Base-by-base conservation (phyloP, 2,888 invertebrate genomes). In the Kryphioiulus occultus region DNA sequence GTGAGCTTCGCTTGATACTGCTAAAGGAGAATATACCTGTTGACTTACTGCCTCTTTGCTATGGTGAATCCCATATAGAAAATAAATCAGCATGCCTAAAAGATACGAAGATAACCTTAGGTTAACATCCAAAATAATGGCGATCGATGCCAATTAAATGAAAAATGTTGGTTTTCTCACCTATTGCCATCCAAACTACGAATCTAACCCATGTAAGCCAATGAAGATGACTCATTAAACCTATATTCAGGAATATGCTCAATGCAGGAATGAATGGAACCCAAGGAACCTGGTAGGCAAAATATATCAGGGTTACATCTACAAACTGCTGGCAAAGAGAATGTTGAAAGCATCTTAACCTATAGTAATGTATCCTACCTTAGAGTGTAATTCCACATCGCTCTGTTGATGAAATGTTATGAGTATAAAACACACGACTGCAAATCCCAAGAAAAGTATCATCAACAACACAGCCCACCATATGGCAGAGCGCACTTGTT, bases 131-230 rank as follows among this genome's bases (percentile, higher is more conserved):
- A 10, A 86, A 42, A 15, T 30, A 82, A 19, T 82, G 26, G 9
- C n/a, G 32, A 7, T 12, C 1, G 9, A 82, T 26, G n/a, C 9
- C 1, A 12, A n/a, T 82, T 32, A 82, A n/a, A n/a, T 82, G 26
- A 9, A 82, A 82, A 82, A 30, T 19, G 15, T 32, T 30, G 19
- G 1, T 30, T 26, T 82, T 22, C 93, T 92, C 92, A 94, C 97
- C 97, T 88, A 96, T 91, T 83, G 95, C 94, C 94, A 97, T 96
- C 97, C 97, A 97, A 85, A 96, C 95, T 90, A 96, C 94, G 91
- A 97, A 97, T 68, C 97, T 93, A 7, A 96, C 93, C 97, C 97
- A 97, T 0, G 97, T 97, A 30, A 96, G 92, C 0, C 94, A 93
- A 89, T 96, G 96, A 87, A 97, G 93, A 90, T 96, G 96, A 44